Evolutionary conservation across 2,888 invertebrate genomes (phyloP).

Genomic region (Hetaerina titia): DNA sequence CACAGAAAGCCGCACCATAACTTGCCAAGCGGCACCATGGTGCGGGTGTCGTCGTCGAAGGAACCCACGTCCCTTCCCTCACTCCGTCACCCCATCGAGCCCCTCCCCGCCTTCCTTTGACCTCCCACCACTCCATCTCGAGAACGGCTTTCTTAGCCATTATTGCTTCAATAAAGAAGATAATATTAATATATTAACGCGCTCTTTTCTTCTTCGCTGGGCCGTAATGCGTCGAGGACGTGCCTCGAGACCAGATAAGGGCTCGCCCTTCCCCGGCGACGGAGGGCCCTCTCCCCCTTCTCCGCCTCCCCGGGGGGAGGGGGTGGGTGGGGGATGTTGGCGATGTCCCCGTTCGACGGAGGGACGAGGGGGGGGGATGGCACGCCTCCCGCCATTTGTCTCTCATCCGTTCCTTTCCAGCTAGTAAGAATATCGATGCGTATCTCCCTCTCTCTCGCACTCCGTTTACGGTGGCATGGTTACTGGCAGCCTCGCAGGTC

Average conservation of each 20-base stretch:
- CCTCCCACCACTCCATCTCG: background rate
- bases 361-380: conserved; percentile 71
- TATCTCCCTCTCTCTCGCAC: conserved; percentile 68
- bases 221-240: conserved; percentile 40
- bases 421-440: conserved; percentile 20
- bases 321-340: conserved; percentile 47
- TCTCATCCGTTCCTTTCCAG: background rate
- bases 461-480: conserved; percentile 62
- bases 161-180: conserved; percentile 65
- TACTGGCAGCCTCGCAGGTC: background rate
- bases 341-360: background rate
- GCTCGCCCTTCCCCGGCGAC: background rate
- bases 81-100: background rate
- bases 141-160: conserved; percentile 37
- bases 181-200: conserved; percentile 57
- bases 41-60: too few species aligned
- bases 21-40: too few species aligned
- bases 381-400: conserved; percentile 71
- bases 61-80: background rate
- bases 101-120: background rate
- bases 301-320: background rate
- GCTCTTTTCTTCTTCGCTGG: background rate
- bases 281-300: background rate
- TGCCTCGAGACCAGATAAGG: conserved; percentile 41
- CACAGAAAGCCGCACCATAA: too few species aligned